Conservation (phyloP, 2,113 vertebrate genomes). For the Ivindomyrus marchei region DNA sequence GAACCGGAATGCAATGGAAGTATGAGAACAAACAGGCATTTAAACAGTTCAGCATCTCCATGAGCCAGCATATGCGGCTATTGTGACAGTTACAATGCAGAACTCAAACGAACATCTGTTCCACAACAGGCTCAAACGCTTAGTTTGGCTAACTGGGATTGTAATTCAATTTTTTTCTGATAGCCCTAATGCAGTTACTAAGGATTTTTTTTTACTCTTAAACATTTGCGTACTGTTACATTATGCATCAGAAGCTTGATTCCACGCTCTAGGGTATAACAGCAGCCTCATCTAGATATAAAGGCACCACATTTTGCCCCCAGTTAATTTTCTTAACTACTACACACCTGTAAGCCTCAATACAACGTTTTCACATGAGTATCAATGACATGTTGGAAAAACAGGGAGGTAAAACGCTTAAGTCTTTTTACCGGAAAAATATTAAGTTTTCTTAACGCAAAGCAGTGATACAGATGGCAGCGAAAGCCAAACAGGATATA, state of each 20-base stretch:
- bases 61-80: background rate
- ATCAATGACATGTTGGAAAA: background rate
- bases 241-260: background rate
- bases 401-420: background rate
- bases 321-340: background rate
- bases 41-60: background rate
- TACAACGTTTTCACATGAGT: background rate
- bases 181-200: background rate
- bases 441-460: background rate
- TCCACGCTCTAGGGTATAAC: background rate
- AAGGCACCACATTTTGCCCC: background rate
- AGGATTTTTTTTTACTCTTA: background rate
- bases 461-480: background rate
- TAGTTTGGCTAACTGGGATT: background rate
- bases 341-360: background rate
- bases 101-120: background rate
- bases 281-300: background rate
- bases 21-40: background rate
- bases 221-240: background rate
- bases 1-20: too few species aligned
- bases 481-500: background rate
- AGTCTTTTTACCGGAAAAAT: background rate
- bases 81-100: background rate
- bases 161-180: background rate
- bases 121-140: background rate